A percentile compares a stretch with the other conserved stretches of the same genome.
phyloP scores from a whole-genome alignment of 2,888 invertebrate species.

The Nomada flava region DNA sequence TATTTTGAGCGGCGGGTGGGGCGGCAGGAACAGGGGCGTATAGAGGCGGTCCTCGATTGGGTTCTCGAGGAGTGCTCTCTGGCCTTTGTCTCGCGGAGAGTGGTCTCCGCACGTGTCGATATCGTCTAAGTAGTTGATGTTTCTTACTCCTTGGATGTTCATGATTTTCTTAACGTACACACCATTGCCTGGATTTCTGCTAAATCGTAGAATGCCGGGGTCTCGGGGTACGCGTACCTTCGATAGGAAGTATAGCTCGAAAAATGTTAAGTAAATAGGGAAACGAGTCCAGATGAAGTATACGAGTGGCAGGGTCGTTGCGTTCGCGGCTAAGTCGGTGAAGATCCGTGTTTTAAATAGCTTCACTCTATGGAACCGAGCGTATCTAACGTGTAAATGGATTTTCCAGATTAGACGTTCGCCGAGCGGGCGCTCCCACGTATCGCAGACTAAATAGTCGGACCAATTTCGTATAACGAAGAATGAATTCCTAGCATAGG shows the following conservation, averaged over 20 bases:
- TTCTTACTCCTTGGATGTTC: neutral
- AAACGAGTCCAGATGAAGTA: conserved; percentile 10
- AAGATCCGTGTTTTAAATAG: neutral
- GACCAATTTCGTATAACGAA: conserved; percentile 13
- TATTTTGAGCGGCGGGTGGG: conserved; percentile 84
- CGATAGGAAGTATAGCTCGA: neutral
- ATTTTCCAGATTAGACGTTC: conserved; percentile 47
- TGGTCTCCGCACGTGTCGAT: conserved; percentile 56
- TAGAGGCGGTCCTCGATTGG: conserved; percentile 78
- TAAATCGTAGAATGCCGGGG: neutral
- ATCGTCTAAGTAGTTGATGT: conserved; percentile 35
- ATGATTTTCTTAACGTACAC: neutral
- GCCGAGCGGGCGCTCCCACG: conserved; percentile 14
- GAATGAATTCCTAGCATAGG: conserved; percentile 64
- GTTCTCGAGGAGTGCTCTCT: conserved; percentile 76
- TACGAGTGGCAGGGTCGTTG: conserved; percentile 13
- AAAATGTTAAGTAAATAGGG: neutral
- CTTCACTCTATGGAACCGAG: no score
- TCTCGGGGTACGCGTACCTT: neutral
- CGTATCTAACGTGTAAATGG: neutral
- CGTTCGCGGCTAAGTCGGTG: conserved; percentile 4
- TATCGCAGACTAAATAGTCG: conserved; percentile 25
- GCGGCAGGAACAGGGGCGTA: conserved; percentile 81
- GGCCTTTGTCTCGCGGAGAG: conserved; percentile 65
- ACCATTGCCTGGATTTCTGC: neutral